Evolutionary conservation across 2,888 invertebrate species (phyloP), one percentile per base, ranked within the genome.

Genomic region (Pharmacophagus antenor): DNA sequence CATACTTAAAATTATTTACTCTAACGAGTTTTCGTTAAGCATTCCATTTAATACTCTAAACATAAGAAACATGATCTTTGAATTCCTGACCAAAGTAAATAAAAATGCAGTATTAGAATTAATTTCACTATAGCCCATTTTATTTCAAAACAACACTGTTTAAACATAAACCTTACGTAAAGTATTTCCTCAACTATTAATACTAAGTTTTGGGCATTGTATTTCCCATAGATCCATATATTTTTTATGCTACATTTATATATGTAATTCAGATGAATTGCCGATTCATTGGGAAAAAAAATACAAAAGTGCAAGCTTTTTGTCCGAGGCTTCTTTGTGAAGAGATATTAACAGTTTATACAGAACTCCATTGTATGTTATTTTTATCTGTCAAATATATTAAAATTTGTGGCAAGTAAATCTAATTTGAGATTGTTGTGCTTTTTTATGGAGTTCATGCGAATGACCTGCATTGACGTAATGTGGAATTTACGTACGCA

Each of bases 351-450:
- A 22, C 27, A 49, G 18, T 37, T 37, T 56, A n/a, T 50, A 37
- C 31, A 55, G 41, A 56, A 47, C 44, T 54, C 10, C 50, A 49
- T 55, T 50, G 21, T 41, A 22, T 55, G 55, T 22, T 18, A 44
- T 55, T 59, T 50, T 46, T 51, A 31, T 46, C 50, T 55, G 50
- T 44, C 46, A 49, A 59, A 54, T 50, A 54, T 44, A 49, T 59
- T 49, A 50, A 49, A 59, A 49, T 31, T 50, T 49, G 44, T 42
- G 25, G 8, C 31, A 22, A 1, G 48, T 44, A 42, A 44, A 1
- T 6, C 2, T 5, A 3, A 22, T 2, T 48, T 4, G 6, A 4
- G 2, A 21, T 4, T 49, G 31, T 50, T 18, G 37, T 52, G 50
- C 27, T 44, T 54, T 56, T 52, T 8, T 52, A 42, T 17, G 25